A percentile compares a stretch with the other conserved stretches of the same genome.
Conservation (phyloP, 2,113 vertebrate species). For the Caranx ignobilis region DNA sequence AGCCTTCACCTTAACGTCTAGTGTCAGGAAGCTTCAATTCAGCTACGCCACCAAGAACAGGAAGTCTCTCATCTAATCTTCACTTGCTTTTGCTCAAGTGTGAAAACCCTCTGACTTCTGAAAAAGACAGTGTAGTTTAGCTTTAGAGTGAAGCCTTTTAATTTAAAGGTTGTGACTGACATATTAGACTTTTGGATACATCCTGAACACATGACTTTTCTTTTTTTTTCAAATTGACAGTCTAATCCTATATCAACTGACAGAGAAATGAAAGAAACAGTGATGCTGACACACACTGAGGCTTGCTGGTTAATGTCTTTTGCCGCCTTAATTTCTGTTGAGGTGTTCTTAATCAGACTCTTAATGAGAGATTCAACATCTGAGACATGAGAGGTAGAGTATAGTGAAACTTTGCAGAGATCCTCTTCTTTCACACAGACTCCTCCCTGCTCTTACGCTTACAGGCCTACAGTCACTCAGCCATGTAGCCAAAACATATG, state of each 20-base stretch:
- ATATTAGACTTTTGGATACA: neutral
- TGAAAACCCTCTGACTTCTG: constrained; percentile 32
- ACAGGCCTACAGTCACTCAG: neutral
- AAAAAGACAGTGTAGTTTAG: neutral
- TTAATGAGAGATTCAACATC: neutral
- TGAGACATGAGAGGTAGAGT: constrained; percentile 9
- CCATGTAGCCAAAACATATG: constrained; percentile 4
- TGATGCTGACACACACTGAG: neutral
- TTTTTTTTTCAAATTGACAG: neutral
- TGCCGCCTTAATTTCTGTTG: neutral
- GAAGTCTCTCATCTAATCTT: constrained; percentile 68
- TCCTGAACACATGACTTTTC: neutral
- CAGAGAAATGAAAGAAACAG: neutral
- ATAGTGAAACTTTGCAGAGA: constrained; percentile 44
- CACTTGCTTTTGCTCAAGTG: constrained; percentile 51
- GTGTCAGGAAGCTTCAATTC: constrained; percentile 75
- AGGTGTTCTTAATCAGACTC: neutral
- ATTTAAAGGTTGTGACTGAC: rapidly evolving
- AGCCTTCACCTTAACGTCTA: constrained; percentile 83
- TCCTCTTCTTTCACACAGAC: constrained; percentile 25
- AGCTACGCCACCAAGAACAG: constrained; percentile 77
- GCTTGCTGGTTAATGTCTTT: neutral
- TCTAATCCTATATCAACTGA: neutral
- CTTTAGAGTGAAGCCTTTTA: neutral
- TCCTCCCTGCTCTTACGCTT: constrained; percentile 32